phyloP scores from a whole-genome alignment of 53 echinoderm and acorn worm genomes.

The Echinarachnius parma region DNA sequence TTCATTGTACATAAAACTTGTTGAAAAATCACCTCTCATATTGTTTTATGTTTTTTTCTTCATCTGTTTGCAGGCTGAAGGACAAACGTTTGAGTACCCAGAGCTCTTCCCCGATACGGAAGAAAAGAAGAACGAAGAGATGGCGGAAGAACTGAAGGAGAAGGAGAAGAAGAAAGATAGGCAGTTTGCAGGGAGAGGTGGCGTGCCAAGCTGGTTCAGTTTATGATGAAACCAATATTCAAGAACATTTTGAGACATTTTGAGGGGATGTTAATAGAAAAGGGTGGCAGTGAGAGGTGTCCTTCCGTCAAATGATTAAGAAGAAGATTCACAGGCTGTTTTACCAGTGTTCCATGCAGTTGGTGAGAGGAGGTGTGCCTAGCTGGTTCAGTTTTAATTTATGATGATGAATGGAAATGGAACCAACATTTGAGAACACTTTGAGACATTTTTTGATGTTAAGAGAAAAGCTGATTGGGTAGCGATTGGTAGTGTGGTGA shows the following conservation, averaged over 20 bases:
- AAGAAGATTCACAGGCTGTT: too few relatives aligned
- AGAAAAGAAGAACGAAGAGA: constrained; percentile 50
- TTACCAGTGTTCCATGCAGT: too few relatives aligned
- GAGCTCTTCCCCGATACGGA: constrained; percentile 57
- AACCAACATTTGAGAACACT: too few relatives aligned
- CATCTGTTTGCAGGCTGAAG: constrained; percentile 47
- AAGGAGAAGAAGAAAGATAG: constrained; percentile 42
- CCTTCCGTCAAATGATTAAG: too few relatives aligned
- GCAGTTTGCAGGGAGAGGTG: constrained; percentile 29
- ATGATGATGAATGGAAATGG: too few relatives aligned
- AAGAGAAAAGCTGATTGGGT: too few relatives aligned
- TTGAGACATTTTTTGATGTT: too few relatives aligned
- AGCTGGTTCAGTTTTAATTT: too few relatives aligned
- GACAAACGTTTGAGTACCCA: constrained; percentile 81
- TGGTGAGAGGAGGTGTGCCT: too few relatives aligned
- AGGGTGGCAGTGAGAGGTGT: not conserved
- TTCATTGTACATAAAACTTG: too few relatives aligned
- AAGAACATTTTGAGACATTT: not conserved
- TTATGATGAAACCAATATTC: constrained; percentile 23
- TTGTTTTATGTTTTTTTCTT: not conserved
- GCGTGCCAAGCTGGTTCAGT: constrained; percentile 59
- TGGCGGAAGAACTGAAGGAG: constrained; percentile 48
- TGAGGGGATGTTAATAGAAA: not conserved
- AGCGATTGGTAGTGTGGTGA: too few relatives aligned
- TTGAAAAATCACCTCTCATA: not conserved